Evolutionary conservation across 2,113 vertebrate genomes (phyloP).

Genomic region (Laticauda colubrina): DNA sequence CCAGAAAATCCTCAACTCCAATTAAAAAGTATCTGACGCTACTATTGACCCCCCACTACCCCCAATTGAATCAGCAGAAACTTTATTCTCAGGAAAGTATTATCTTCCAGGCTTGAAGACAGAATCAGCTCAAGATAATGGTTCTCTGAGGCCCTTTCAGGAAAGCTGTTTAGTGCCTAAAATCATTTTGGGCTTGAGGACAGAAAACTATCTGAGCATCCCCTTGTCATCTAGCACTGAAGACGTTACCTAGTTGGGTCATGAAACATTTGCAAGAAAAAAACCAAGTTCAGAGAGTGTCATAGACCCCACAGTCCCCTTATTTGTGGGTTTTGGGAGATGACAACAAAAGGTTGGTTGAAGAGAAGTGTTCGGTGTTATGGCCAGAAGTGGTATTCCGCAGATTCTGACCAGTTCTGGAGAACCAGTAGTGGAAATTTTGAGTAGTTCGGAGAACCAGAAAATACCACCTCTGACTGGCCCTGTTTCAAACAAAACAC

Average conservation of each 20-base stretch:
- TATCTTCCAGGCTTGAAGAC: background rate
- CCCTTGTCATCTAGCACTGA: background rate
- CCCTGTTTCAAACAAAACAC: no score
- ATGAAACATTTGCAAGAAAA: background rate
- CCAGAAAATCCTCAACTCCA: no score
- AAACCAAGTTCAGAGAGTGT: background rate
- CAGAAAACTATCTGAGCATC: background rate
- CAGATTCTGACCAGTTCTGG: no score
- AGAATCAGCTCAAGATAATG: background rate
- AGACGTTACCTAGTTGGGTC: background rate
- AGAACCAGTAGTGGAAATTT: no score
- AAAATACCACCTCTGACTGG: no score
- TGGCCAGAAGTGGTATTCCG: no score
- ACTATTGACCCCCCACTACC: background rate
- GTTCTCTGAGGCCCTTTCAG: background rate
- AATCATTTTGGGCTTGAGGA: background rate
- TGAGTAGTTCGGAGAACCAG: no score
- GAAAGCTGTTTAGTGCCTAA: background rate
- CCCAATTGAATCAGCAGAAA: background rate
- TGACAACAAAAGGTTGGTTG: background rate
- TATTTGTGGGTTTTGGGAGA: background rate
- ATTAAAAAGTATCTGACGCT: no score
- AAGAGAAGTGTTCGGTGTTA: background rate
- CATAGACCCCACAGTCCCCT: background rate
- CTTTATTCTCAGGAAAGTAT: background rate